Base-by-base conservation (phyloP, 2,888 invertebrate species). In the Hesperia comma region DNA sequence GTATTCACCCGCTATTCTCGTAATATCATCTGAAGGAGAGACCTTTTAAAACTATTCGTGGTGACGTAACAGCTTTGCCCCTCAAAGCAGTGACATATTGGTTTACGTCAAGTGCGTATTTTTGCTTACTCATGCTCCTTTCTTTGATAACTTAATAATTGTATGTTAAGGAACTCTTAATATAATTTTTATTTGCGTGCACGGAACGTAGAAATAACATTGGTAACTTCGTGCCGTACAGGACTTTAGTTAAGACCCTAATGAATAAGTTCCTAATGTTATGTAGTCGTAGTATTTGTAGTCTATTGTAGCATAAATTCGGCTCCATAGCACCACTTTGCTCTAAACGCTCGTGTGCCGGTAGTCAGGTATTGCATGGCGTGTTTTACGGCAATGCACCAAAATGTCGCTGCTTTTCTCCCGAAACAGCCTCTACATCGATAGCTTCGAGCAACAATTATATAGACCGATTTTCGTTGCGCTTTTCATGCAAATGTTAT, bases 301-400 rank as follows among this genome's bases (percentile, higher is more conserved):
- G 77, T 74, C 76, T 81, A 63, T 57, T 46, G n/a, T 68, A 63
- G 57, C 54, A 77, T 71, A 73, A 77, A 76, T 78, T 83, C 81
- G 90, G 90, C 90, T 90, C 91, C 90, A 90, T 90, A 80, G 88
- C 90, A 90, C 91, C 91, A 91, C 91, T 90, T 83, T 88, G 90
- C 88, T 89, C 85, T 87, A 75, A 84, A 84, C 78, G 90, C 88
- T 89, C 87, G 84, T 79, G 79, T 79, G 79, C 79, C 79, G 77
- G 77, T 84, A 81, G 80, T 79, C 71, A 79, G 78, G 80, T 73
- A 78, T 70, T 83, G 86, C 86, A 85, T 86, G 79, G 64, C 74
- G 76, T 77, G 74, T 77, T 75, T 66, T 69, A 74, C 73, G 73
- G 69, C 69, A 72, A 72, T 72, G 74, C 74, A 76, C 74, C 72